Percentiles rank a stretch among this genome's conserved stretches.
phyloP scores from a whole-genome alignment of 2,113 vertebrate species.

The Uria lomvia region DNA sequence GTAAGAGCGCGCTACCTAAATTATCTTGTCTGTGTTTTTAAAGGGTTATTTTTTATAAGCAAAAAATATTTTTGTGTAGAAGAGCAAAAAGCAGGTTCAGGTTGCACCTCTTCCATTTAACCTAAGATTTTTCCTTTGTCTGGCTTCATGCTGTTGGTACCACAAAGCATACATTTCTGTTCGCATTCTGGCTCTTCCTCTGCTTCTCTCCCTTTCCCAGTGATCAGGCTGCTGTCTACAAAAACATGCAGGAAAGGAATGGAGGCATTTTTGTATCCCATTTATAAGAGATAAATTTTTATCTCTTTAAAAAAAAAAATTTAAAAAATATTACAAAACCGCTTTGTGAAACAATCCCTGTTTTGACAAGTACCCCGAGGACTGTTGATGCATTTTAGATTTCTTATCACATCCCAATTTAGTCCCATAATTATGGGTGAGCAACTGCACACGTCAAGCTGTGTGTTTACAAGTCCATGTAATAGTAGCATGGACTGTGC shows the following conservation, averaged over 20 bases:
- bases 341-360: background rate
- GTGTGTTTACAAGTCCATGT: background rate
- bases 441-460: background rate
- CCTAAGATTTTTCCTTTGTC: background rate
- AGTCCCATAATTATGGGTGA: background rate
- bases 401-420: background rate
- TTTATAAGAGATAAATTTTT: background rate
- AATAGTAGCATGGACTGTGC: background rate
- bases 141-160: background rate
- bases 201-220: background rate
- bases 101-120: background rate
- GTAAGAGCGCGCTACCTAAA: background rate
- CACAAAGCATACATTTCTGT: background rate
- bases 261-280: background rate
- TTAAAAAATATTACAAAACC: background rate
- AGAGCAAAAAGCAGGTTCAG: background rate
- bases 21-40: background rate
- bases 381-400: background rate
- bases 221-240: background rate
- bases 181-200: background rate
- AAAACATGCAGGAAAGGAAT: background rate
- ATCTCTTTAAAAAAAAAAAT: background rate
- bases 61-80: background rate
- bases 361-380: background rate
- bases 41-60: background rate